Evolutionary conservation across 2,113 vertebrate genomes (phyloP).

Genomic region (Dinomys branickii): DNA sequence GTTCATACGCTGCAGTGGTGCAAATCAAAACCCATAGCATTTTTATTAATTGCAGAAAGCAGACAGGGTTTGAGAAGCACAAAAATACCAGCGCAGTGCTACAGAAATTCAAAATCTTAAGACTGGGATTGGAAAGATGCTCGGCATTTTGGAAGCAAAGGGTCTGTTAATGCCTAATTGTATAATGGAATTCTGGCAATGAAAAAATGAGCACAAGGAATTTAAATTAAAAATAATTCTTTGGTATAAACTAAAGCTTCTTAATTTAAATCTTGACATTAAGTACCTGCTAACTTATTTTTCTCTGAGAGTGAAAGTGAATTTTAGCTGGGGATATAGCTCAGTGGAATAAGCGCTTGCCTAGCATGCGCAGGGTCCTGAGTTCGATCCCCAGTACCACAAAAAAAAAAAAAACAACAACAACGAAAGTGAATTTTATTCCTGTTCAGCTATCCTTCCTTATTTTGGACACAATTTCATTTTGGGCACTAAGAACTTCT

Average conservation of each 20-base stretch:
- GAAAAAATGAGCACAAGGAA: constrained; percentile 56
- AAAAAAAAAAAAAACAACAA: too few relatives aligned
- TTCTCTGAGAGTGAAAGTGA: constrained; percentile 63
- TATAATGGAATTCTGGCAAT: constrained; percentile 74
- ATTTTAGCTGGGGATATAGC: too few relatives aligned
- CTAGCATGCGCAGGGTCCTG: too few relatives aligned
- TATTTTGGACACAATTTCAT: constrained; percentile 73
- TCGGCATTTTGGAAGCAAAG: constrained; percentile 65
- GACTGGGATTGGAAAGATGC: constrained; percentile 74
- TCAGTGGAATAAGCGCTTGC: too few relatives aligned
- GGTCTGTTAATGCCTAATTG: constrained; percentile 65
- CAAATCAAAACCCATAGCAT: constrained; percentile 83
- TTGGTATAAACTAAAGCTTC: constrained; percentile 61
- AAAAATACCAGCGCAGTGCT: constrained; percentile 54
- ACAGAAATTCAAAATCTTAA: constrained; percentile 76
- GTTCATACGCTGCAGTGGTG: constrained; percentile 83
- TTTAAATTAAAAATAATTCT: constrained; percentile 57
- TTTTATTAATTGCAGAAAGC: constrained; percentile 86
- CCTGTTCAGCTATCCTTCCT: background rate
- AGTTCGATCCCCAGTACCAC: too few relatives aligned
- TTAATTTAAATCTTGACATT: constrained; percentile 69
- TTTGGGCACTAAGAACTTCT: constrained; percentile 41
- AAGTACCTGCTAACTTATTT: constrained; percentile 71
- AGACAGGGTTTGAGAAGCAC: constrained; percentile 77
- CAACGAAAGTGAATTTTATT: constrained; percentile 65